Evolutionary conservation across 2,797 vertebrate species (phyloP).

Genomic region (Mus caroli): DNA sequence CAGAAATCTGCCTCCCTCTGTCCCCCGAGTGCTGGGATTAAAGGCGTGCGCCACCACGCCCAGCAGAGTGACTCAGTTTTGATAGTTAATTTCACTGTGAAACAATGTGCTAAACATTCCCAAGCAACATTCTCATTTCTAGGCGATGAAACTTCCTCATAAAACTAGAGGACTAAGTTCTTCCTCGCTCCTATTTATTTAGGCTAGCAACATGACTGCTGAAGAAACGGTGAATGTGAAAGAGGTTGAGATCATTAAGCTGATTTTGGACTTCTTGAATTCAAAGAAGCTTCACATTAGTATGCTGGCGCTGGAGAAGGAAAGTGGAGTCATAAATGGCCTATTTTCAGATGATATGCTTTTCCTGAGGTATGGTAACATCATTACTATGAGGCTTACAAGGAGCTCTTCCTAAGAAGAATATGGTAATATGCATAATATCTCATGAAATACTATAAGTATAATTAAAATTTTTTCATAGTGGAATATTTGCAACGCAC

Average conservation of each 20-base stretch:
- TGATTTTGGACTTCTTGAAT: slow-evolving; percentile 97
- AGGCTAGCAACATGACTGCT: slow-evolving; percentile 95
- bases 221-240: slow-evolving; percentile 98
- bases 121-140: slow-evolving; percentile 39
- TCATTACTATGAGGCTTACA: slow-evolving; percentile 41
- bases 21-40: too few species aligned
- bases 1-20: too few species aligned
- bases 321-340: slow-evolving; percentile 98
- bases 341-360: slow-evolving; percentile 99
- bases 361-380: slow-evolving; percentile 94
- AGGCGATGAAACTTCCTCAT: slow-evolving; percentile 32
- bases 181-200: slow-evolving; percentile 76
- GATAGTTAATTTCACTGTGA: slow-evolving; percentile 55
- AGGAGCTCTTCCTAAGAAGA: slow-evolving; percentile 48
- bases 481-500: slow-evolving; percentile 40
- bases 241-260: slow-evolving; percentile 97
- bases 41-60: too few species aligned
- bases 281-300: slow-evolving; percentile 98
- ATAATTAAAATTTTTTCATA: slow-evolving; percentile 29
- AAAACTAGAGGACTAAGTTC: slow-evolving; percentile 66
- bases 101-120: slow-evolving; percentile 30
- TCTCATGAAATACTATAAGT: slow-evolving; percentile 23
- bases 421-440: slow-evolving; percentile 24
- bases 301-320: slow-evolving; percentile 98
- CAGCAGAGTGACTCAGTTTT: slow-evolving; percentile 14